Base-by-base conservation (phyloP, 2,797 vertebrate genomes). In the Xiphophorus birchmanni region DNA sequence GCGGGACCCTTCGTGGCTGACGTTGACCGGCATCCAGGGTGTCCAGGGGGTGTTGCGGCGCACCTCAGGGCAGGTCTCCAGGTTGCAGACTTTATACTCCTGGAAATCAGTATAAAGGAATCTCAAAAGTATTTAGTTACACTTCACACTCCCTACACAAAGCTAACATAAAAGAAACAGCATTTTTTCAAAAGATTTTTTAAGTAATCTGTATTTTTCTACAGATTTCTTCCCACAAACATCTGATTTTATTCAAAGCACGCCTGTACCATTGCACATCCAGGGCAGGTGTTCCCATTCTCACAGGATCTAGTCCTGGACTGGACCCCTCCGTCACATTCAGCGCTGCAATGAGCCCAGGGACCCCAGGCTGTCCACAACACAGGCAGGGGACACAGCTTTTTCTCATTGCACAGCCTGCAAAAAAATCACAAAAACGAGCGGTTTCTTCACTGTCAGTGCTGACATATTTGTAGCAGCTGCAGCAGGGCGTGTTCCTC, bases 21-120 rank as follows among this genome's bases (percentile, higher is more conserved):
- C 93, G 48, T 99, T 99, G 72, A 99, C 96, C 0, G 97, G 97
- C 95, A 98, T 97, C 98, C 98, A 99, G 0, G 97, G 97, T 0
- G 97, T 99, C 98, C 98, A 99, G 0, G 98, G 98, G 0, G 98
- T 99, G 94, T 97, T 99, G 76, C 98, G 96, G 35, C 98, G 97
- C 54, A 99, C 97, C 85, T 99, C 98, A 0, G 97, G 97, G 88
- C 98, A 99, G 12, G 96, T 92, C 26, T 99, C 98, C 0, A 98
- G 95, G 90, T 98, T 99, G 86, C 98, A 99, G 0, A 96, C 96
- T 86, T 97, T 97, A 88, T 97, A 99, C 85, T 99, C 98, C 98
- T 99, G 90, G 2, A 83, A 71, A 44, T 76, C 4, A 56, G 18
- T 10, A 54, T 0, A 12, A 23, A 76, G 63, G 26, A 74, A 47